A percentile compares a stretch with the other conserved stretches of the same genome.
Conservation (phyloP, 2,113 vertebrate genomes). For the Athene cunicularia region DNA sequence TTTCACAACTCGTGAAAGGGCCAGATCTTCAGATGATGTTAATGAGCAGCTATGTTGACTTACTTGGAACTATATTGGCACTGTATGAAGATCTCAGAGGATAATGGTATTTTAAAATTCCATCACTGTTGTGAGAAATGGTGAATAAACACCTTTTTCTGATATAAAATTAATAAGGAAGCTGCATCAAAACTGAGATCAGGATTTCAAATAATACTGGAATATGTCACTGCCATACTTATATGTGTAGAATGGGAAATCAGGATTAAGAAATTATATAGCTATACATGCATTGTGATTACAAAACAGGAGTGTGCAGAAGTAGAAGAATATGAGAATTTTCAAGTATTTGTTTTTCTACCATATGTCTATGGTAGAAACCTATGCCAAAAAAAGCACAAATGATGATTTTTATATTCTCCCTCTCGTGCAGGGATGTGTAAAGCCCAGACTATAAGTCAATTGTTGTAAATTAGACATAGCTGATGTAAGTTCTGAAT, state of each 20-base stretch:
- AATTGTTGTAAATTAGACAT: background rate
- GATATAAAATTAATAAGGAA: background rate
- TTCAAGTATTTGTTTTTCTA: background rate
- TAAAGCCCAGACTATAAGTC: background rate
- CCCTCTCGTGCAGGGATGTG: background rate
- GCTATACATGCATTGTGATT: background rate
- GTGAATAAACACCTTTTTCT: background rate
- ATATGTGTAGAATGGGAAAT: background rate
- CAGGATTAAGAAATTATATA: background rate
- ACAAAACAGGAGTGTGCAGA: background rate
- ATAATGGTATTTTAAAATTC: background rate
- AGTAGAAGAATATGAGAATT: background rate
- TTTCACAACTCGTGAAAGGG: background rate
- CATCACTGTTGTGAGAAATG: background rate
- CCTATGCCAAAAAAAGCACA: background rate
- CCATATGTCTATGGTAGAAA: background rate
- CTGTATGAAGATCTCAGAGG: background rate
- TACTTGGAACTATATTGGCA: background rate
- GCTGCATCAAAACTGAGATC: background rate
- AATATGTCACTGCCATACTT: background rate
- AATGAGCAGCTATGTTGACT: background rate
- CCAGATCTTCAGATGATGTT: background rate
- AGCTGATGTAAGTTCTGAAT: no score
- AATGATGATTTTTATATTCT: background rate
- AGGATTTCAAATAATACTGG: background rate